Evolutionary conservation across 2,113 vertebrate genomes (phyloP).

Genomic region (Phalacrocorax carbo): DNA sequence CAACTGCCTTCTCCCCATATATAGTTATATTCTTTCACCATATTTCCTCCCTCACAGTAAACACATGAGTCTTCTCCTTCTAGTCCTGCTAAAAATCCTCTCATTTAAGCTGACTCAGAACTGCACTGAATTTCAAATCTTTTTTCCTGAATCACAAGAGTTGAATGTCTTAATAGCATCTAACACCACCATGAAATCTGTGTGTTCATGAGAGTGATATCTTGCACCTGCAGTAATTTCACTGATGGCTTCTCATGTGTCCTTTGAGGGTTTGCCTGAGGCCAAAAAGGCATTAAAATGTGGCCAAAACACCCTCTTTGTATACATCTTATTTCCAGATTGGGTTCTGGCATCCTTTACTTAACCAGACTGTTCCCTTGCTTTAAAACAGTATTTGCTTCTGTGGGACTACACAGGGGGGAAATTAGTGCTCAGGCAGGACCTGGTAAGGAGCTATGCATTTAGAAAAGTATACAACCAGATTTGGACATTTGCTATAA

Average conservation of each 20-base stretch:
- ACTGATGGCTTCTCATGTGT: slow-evolving; percentile 19
- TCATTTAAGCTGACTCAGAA: background rate
- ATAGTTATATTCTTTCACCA: background rate
- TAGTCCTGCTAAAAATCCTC: background rate
- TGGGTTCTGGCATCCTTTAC: background rate
- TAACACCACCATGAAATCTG: background rate
- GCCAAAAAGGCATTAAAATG: background rate
- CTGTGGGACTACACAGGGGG: background rate
- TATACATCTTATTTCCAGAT: slow-evolving; percentile 17
- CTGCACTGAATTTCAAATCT: background rate
- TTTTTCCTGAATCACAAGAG: background rate
- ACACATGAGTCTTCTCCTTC: background rate
- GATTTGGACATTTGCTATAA: background rate
- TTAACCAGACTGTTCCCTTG: background rate
- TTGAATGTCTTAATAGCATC: background rate
- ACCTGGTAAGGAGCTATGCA: background rate
- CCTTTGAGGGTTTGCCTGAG: slow-evolving; percentile 20
- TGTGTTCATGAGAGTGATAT: background rate
- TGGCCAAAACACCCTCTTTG: background rate
- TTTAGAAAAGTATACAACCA: background rate
- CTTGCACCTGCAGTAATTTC: slow-evolving; percentile 47
- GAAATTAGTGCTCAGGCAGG: background rate
- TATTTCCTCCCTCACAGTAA: background rate
- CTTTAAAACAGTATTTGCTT: slow-evolving; percentile 6
- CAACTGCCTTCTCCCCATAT: background rate